Evolutionary conservation across 2,888 invertebrate genomes (phyloP).

Genomic region (Microctonus aethiopoides): DNA sequence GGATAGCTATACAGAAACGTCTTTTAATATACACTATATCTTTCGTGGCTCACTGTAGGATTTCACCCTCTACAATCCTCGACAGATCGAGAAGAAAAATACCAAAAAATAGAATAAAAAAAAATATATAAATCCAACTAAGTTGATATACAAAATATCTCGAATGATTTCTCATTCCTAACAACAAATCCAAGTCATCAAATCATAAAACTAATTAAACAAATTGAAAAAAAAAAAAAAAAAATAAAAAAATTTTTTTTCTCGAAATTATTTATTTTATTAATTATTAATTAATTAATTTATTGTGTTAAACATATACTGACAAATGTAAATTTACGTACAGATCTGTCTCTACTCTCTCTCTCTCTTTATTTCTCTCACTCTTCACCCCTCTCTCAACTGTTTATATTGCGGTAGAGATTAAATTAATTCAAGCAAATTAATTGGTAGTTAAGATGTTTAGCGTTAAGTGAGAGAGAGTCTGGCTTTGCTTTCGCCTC

Average conservation of each 20-base stretch:
- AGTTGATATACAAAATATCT: not conserved
- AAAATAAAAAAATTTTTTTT: not conserved
- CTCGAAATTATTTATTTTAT: too few relatives aligned
- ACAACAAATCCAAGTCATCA: not conserved
- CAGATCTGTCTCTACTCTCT: not conserved
- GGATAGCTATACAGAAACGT: conserved; percentile 58
- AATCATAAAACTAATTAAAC: not conserved
- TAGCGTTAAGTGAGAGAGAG: conserved; percentile 60
- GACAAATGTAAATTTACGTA: not conserved
- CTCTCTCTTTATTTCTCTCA: not conserved
- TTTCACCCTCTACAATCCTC: conserved; percentile 45
- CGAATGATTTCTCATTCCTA: not conserved
- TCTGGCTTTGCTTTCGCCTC: conserved; percentile 44
- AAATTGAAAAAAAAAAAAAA: too few relatives aligned
- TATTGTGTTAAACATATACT: not conserved
- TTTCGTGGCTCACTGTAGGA: conserved; percentile 55
- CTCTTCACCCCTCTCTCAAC: conserved; percentile 44
- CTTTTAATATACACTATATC: conserved; percentile 68
- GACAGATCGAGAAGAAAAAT: not conserved
- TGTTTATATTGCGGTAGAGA: conserved; percentile 56
- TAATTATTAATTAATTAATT: too few relatives aligned
- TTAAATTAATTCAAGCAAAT: conserved; percentile 62
- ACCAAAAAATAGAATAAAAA: not conserved
- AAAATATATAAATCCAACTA: not conserved
- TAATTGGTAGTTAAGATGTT: conserved; percentile 63